Evolutionary conservation across 1,140 invertebrate genomes (phyloP).

Genomic region (Ladona fulva): DNA sequence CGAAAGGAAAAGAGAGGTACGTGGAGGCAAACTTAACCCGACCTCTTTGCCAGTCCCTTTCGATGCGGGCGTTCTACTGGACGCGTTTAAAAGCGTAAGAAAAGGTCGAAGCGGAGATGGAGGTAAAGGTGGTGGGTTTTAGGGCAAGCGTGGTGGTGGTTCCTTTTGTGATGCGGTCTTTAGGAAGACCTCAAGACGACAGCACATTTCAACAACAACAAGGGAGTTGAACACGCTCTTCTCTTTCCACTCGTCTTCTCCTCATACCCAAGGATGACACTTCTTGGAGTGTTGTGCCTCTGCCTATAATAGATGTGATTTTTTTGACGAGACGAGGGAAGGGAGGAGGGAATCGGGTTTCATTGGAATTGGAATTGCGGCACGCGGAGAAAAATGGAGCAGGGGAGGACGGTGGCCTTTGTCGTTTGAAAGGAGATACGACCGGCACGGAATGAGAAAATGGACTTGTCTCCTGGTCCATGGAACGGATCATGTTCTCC

Average conservation of each 20-base stretch:
- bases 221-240: background rate
- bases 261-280: background rate
- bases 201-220: background rate
- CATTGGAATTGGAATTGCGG: background rate
- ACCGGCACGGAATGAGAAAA: background rate
- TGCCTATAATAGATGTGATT: background rate
- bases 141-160: background rate
- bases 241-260: background rate
- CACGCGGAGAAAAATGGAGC: background rate
- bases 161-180: background rate
- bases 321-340: background rate
- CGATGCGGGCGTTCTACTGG: background rate
- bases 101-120: background rate
- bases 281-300: background rate
- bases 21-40: no score
- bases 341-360: background rate
- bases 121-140: background rate
- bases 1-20: no score
- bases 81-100: background rate
- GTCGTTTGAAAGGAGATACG: background rate
- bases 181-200: background rate
- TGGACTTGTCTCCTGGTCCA: no score
- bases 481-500: no score
- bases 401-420: background rate
- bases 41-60: no score